These are phyloP conservation scores for Zele albiditarsus DNA, from an alignment of 2,888 invertebrate species.

Conservation along the genomic window DNA sequence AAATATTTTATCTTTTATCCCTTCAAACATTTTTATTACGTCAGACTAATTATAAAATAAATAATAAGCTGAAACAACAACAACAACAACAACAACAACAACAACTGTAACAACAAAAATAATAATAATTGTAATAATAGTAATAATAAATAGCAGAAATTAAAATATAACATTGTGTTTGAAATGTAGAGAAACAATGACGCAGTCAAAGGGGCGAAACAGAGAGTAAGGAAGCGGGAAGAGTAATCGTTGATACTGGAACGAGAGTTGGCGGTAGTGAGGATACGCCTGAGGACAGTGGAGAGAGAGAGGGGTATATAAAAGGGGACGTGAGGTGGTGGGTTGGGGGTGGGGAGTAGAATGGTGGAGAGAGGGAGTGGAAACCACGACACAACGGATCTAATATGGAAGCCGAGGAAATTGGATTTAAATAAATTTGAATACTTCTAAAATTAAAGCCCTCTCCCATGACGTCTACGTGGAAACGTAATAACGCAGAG, in stretches of 20 bases:
- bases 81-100: neutral
- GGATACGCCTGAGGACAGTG: neutral
- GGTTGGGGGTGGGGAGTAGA: slow-evolving; percentile 37
- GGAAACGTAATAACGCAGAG: slow-evolving; percentile 67
- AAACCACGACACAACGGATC: slow-evolving; percentile 65
- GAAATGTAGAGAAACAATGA: slow-evolving; percentile 40
- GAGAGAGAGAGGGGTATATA: neutral
- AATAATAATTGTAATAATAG: slow-evolving; percentile 9
- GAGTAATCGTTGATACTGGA: neutral
- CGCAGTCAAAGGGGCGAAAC: slow-evolving; percentile 26
- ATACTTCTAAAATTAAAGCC: slow-evolving; percentile 71
- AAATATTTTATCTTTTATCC: too few species aligned
- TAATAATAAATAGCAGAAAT: slow-evolving; percentile 27
- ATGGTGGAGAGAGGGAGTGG: slow-evolving; percentile 49
- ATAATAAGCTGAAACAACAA: neutral
- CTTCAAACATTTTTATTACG: too few species aligned
- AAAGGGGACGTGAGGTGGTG: slow-evolving; percentile 23
- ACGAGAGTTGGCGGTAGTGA: neutral
- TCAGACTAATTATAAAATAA: too few species aligned
- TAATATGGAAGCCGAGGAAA: slow-evolving; percentile 67
- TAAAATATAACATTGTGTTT: slow-evolving; percentile 30
- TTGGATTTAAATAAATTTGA: slow-evolving; percentile 71
- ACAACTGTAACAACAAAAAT: neutral
- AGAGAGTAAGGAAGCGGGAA: neutral
- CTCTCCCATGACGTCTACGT: slow-evolving; percentile 66